Percentiles rank a stretch among this genome's conserved stretches.
Evolutionary conservation across 1,140 invertebrate species (phyloP).

Genomic region (Drosophila elegans): DNA sequence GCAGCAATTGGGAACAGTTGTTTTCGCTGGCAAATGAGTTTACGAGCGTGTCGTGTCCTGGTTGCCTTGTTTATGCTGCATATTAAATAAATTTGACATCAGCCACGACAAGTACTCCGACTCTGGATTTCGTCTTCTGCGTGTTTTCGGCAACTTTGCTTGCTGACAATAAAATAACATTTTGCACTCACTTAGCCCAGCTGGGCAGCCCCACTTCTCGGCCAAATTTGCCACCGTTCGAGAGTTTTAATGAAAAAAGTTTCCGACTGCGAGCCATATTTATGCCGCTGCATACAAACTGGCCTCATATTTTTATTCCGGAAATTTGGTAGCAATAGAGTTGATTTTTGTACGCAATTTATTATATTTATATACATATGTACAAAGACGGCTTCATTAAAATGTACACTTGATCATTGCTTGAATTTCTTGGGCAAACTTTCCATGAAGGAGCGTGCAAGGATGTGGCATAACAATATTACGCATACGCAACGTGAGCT

Average conservation of each 20-base stretch:
- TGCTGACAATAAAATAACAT: slow-evolving; percentile 83
- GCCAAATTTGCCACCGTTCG: slow-evolving; percentile 6
- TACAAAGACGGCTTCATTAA: slow-evolving; percentile 62
- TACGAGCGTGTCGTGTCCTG: slow-evolving; percentile 75
- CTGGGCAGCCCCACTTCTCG: slow-evolving; percentile 45
- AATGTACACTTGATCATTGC: slow-evolving; percentile 78
- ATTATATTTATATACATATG: slow-evolving; percentile 20
- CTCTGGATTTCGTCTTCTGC: slow-evolving; percentile 27
- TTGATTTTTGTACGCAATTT: slow-evolving; percentile 41
- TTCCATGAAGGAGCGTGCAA: slow-evolving; percentile 22
- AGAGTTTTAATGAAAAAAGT: slow-evolving; percentile 82
- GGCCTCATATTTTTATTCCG: slow-evolving; percentile 35
- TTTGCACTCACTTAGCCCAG: slow-evolving; percentile 81
- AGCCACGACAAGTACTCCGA: slow-evolving; percentile 50
- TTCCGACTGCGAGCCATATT: slow-evolving; percentile 42
- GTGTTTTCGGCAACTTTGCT: slow-evolving; percentile 65
- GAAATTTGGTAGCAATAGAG: slow-evolving; percentile 68
- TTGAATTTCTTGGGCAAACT: slow-evolving; percentile 78
- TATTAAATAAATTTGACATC: slow-evolving; percentile 79
- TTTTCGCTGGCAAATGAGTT: slow-evolving; percentile 67
- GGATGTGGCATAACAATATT: slow-evolving; percentile 63
- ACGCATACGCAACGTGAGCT: slow-evolving; percentile 72
- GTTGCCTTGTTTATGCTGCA: slow-evolving; percentile 75
- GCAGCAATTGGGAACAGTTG: slow-evolving; percentile 46
- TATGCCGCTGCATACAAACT: slow-evolving; percentile 11